Percentiles rank a stretch among this genome's conserved stretches.
Evolutionary conservation across 2,888 invertebrate species (phyloP).

Genomic region (Himalopsyche japonica): DNA sequence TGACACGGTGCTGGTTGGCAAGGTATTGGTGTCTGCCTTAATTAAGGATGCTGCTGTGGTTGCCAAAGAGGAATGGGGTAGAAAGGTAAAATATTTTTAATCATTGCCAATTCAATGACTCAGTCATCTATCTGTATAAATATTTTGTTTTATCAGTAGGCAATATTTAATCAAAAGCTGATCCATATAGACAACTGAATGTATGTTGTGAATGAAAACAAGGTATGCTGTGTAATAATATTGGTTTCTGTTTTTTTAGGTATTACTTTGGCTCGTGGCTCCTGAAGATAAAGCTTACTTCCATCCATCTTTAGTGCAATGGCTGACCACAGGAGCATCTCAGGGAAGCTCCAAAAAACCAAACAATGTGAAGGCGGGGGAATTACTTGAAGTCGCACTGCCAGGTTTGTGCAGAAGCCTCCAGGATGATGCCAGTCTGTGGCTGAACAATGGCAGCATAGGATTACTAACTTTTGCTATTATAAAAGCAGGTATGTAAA

Average conservation of each 20-base stretch:
- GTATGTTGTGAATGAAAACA: no score
- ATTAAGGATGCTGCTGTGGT: conserved; percentile 69
- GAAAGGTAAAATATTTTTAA: conserved; percentile 62
- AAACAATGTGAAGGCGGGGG: conserved; percentile 65
- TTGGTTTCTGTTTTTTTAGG: conserved; percentile 47
- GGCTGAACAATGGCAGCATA: conserved; percentile 70
- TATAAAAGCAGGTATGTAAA: conserved; percentile 63
- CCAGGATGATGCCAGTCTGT: conserved; percentile 62
- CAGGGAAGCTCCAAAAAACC: conserved; percentile 77
- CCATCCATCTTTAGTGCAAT: conserved; percentile 76
- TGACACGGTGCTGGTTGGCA: conserved; percentile 88
- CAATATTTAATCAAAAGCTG: background rate
- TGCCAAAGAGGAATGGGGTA: conserved; percentile 78
- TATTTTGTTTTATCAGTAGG: no score
- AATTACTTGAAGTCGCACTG: conserved; percentile 70
- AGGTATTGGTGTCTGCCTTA: conserved; percentile 75
- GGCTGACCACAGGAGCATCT: conserved; percentile 73
- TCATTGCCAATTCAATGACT: no score
- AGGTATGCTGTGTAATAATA: no score
- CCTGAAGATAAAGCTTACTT: conserved; percentile 81
- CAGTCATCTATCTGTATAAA: no score
- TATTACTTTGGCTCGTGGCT: conserved; percentile 82
- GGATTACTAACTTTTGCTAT: conserved; percentile 72
- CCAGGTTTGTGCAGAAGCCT: conserved; percentile 63
- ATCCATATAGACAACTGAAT: no score